Evolutionary conservation across 2,113 vertebrate species (phyloP), one percentile per base, ranked within the genome.

Genomic region (Bubo scandiacus): DNA sequence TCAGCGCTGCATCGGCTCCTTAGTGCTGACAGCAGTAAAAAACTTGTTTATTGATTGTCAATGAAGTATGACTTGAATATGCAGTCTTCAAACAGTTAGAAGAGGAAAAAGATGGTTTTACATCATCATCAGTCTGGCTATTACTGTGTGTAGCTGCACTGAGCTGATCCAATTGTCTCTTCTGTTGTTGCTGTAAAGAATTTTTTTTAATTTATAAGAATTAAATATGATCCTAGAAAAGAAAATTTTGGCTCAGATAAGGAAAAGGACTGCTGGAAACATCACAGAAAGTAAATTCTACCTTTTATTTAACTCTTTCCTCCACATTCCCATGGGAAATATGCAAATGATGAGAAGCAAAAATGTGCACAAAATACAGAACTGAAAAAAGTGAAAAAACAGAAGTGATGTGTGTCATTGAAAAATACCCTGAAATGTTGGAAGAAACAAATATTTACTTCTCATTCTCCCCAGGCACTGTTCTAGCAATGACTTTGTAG

Each of bases 11-110:
- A 6, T 71, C 5, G 9, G 68, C 86, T 94, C 77, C 2, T 2
- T 15, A 65, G 92, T 54, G 82, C 82, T 94, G 90, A 93, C 95
- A 96, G 95, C 55, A 83, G 67, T 83, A 92, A 84, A 91, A 93
- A 78, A 38, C 57, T 71, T n/a, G 6, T 90, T 92, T 96, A 91
- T 62, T 85, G 92, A 89, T 94, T 94, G 91, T 51, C 89, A 89
- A 16, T 70, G 87, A 94, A 94, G 70, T 58, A 80, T 75, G 73
- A 58, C 73, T 96, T 36, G 62, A 80, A 89, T 81, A 85, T 9
- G 26, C 52, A 82, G 26, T 43, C 81, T 92, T 86, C 77, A 93
- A 86, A 94, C 29, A 89, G 52, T 67, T 43, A 57, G 73, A 91
- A 74, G 22, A 75, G 47, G 57, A 61, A 91, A 94, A 72, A 89